phyloP scores from a whole-genome alignment of 2,797 vertebrate species.

The Chelon auratus region DNA sequence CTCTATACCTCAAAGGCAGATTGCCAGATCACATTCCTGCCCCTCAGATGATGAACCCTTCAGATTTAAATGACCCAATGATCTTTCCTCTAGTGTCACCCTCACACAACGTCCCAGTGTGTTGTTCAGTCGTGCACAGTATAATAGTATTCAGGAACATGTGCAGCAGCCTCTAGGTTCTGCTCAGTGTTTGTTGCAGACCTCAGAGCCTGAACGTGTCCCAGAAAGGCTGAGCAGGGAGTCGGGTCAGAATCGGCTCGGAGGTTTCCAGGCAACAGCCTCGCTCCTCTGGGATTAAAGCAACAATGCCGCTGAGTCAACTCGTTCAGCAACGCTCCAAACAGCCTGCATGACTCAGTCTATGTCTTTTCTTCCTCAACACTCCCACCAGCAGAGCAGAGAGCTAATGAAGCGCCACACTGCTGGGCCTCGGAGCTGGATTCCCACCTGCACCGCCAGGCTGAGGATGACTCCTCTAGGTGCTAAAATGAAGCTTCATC shows the following conservation, averaged over 20 bases:
- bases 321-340: slow-evolving; percentile 40
- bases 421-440: slow-evolving; percentile 12
- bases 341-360: slow-evolving; percentile 62
- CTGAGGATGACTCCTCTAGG: background rate
- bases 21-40: background rate
- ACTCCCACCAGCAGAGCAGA: slow-evolving; percentile 42
- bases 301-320: slow-evolving; percentile 71
- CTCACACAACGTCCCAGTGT: background rate
- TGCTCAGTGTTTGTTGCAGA: slow-evolving; percentile 15
- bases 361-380: slow-evolving; percentile 40
- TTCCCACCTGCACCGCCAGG: slow-evolving; percentile 38
- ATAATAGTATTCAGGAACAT: background rate
- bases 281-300: slow-evolving; percentile 50
- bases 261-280: slow-evolving; percentile 73
- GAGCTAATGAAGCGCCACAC: slow-evolving; percentile 49
- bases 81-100: background rate
- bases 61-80: background rate
- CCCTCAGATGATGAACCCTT: slow-evolving; percentile 6
- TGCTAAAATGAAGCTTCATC: background rate
- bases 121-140: background rate
- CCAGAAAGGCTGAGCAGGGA: slow-evolving; percentile 25
- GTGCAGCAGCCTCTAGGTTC: slow-evolving; percentile 4
- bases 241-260: slow-evolving; percentile 40
- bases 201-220: slow-evolving; percentile 31
- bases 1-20: background rate